phyloP scores from a whole-genome alignment of 2,888 invertebrate species.

The Brassicogethes aeneus region DNA sequence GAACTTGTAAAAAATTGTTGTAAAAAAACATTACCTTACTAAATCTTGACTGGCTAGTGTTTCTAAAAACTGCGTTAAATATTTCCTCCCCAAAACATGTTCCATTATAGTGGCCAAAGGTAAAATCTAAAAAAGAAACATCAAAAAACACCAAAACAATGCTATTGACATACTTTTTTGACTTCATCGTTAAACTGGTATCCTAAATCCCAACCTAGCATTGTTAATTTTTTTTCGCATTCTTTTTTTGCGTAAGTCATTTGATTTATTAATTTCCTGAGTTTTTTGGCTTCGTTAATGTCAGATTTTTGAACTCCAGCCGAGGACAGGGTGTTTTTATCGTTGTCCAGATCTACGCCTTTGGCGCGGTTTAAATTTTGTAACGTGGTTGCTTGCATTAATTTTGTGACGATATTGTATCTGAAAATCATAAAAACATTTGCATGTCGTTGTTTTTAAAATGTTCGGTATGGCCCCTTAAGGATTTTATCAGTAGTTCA shows the following conservation, averaged over 20 bases:
- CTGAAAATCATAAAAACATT: slow-evolving; percentile 35
- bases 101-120: slow-evolving; percentile 66
- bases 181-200: slow-evolving; percentile 30
- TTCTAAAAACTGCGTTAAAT: slow-evolving; percentile 72
- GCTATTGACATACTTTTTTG: no score
- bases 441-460: background rate
- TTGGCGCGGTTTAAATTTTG: slow-evolving; percentile 83
- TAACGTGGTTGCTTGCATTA: slow-evolving; percentile 88
- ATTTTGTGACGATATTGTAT: slow-evolving; percentile 81
- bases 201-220: slow-evolving; percentile 69
- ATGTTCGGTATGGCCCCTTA: background rate
- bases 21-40: slow-evolving; percentile 66
- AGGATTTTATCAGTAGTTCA: background rate
- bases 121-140: slow-evolving; percentile 46
- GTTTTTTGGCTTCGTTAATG: slow-evolving; percentile 67
- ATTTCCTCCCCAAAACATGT: slow-evolving; percentile 70
- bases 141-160: slow-evolving; percentile 9
- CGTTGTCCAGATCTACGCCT: slow-evolving; percentile 62
- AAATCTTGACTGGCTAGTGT: slow-evolving; percentile 76
- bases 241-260: slow-evolving; percentile 71
- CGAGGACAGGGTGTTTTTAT: slow-evolving; percentile 43
- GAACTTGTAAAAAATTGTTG: no score
- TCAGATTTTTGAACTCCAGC: slow-evolving; percentile 64
- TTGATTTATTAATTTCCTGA: slow-evolving; percentile 77
- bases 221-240: slow-evolving; percentile 67